Conservation (phyloP, 2,888 invertebrate species). For the Nezara viridula region DNA sequence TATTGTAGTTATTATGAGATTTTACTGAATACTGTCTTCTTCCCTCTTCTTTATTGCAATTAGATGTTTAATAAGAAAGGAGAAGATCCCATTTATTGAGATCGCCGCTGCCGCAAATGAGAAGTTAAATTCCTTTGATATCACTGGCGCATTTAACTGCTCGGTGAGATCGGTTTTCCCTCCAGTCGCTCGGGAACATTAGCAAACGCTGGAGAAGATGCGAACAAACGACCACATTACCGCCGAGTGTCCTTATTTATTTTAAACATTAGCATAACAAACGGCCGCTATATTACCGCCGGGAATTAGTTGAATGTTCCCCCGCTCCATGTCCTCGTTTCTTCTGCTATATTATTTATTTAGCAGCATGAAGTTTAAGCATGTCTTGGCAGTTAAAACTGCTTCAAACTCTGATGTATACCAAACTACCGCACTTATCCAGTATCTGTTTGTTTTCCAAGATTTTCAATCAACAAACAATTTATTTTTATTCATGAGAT, state of each 20-base stretch:
- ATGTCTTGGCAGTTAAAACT: background rate
- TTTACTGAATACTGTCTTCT: background rate
- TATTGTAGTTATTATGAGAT: background rate
- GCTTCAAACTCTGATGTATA: background rate
- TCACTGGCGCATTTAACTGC: background rate
- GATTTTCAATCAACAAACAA: no score
- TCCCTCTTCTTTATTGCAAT: background rate
- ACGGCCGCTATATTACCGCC: background rate
- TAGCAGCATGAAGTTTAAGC: background rate
- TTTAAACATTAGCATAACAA: constrained; percentile 41
- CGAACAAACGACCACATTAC: constrained; percentile 35
- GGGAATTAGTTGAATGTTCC: constrained; percentile 7
- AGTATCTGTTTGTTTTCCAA: no score
- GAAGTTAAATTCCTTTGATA: constrained; percentile 5
- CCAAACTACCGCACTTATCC: no score
- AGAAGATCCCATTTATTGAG: background rate
- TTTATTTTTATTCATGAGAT: no score
- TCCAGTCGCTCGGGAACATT: background rate
- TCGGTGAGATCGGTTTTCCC: background rate
- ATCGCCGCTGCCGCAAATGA: background rate
- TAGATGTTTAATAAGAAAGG: background rate
- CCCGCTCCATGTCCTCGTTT: background rate
- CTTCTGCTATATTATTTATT: background rate
- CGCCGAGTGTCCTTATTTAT: constrained; percentile 8
- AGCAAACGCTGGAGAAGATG: constrained; percentile 18